A percentile compares a stretch with the other conserved stretches of the same genome.
Evolutionary conservation across 2,797 vertebrate species (phyloP).

Genomic region (Eurystomus glaucurus): DNA sequence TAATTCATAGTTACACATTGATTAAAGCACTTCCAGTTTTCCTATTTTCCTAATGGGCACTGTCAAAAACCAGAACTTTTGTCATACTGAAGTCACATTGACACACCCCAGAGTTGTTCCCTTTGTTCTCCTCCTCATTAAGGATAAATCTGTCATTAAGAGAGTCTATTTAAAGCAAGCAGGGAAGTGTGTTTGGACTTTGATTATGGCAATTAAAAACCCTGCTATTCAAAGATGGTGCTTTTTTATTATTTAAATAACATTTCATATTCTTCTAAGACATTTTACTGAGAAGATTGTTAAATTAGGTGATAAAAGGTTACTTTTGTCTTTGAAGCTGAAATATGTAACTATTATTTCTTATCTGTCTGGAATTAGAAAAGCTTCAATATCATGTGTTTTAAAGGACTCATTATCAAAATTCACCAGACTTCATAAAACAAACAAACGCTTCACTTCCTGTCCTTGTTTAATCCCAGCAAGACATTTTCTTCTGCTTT

Average conservation of each 20-base stretch:
- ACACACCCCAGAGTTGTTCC: not conserved
- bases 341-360: constrained; percentile 78
- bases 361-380: constrained; percentile 77
- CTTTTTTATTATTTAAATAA: constrained; percentile 78
- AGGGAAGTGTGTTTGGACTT: constrained; percentile 75
- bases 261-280: constrained; percentile 69
- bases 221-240: constrained; percentile 34
- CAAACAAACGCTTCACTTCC: constrained; percentile 64
- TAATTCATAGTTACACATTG: not conserved
- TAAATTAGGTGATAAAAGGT: constrained; percentile 82
- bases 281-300: constrained; percentile 58
- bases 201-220: constrained; percentile 77
- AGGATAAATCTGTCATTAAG: constrained; percentile 57
- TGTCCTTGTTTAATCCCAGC: constrained; percentile 66
- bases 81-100: not conserved
- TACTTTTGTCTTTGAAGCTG: constrained; percentile 79
- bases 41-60: not conserved
- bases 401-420: constrained; percentile 81
- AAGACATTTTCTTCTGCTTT: constrained; percentile 38
- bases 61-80: constrained; percentile 28
- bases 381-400: constrained; percentile 61
- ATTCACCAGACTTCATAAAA: constrained; percentile 75
- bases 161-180: constrained; percentile 52
- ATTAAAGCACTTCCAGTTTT: not conserved
- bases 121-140: constrained; percentile 40